These are phyloP conservation scores for Drosophila robusta DNA, from an alignment of 2,888 invertebrate genomes.

Conservation along the genomic window DNA sequence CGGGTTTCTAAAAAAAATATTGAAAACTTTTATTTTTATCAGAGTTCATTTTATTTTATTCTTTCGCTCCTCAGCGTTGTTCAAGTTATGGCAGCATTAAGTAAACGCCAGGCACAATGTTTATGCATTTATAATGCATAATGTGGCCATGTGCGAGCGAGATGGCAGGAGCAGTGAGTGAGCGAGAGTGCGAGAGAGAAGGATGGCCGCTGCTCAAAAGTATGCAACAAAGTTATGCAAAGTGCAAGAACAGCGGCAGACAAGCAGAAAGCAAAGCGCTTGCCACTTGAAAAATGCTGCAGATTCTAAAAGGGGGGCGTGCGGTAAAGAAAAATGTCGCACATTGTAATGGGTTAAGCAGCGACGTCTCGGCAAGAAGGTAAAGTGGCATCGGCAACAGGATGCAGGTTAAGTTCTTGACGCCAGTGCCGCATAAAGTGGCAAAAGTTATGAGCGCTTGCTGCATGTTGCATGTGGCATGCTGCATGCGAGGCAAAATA, in stretches of 20 bases:
- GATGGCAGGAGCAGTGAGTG: neutral
- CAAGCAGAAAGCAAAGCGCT: constrained; percentile 56
- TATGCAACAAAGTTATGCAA: constrained; percentile 80
- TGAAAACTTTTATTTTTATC: constrained; percentile 51
- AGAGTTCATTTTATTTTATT: constrained; percentile 23
- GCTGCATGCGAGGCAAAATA: constrained; percentile 40
- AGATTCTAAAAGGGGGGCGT: constrained; percentile 28
- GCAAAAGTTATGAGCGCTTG: constrained; percentile 64
- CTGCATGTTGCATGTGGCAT: constrained; percentile 35
- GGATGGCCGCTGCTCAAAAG: constrained; percentile 49
- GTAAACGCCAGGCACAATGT: constrained; percentile 75
- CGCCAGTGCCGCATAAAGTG: constrained; percentile 72
- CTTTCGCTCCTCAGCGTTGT: constrained; percentile 10
- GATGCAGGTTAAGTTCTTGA: constrained; percentile 80
- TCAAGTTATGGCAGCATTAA: constrained; percentile 72
- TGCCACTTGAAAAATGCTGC: constrained; percentile 73
- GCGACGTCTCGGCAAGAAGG: constrained; percentile 10
- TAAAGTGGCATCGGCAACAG: constrained; percentile 61
- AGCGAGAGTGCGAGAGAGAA: constrained; percentile 18
- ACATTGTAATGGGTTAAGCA: constrained; percentile 75
- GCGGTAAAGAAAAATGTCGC: constrained; percentile 56
- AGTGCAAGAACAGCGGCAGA: constrained; percentile 66
- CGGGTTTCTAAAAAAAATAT: constrained; percentile 50
- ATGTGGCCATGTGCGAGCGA: constrained; percentile 45
- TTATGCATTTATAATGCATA: constrained; percentile 79